These are phyloP conservation scores for Saccostrea echinata DNA, from an alignment of 1,140 invertebrate species.

Conservation along the genomic window DNA sequence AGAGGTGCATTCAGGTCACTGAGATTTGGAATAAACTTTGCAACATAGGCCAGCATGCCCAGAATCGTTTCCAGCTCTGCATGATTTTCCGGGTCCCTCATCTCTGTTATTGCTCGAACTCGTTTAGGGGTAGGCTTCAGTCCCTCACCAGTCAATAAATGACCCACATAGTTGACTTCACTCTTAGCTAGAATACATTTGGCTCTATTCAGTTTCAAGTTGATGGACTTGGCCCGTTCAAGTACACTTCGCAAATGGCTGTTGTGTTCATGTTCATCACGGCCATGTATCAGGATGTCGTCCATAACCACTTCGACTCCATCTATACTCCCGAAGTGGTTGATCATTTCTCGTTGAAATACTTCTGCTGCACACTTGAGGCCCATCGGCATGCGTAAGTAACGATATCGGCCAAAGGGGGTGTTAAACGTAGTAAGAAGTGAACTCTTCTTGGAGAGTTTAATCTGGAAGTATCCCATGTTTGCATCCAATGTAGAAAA, in stretches of 20 bases:
- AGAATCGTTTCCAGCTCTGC: neutral
- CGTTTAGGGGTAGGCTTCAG: slow-evolving; percentile 74
- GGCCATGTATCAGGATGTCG: slow-evolving; percentile 50
- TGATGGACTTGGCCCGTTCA: slow-evolving; percentile 46
- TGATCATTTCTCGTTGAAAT: slow-evolving; percentile 55
- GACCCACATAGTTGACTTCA: slow-evolving; percentile 53
- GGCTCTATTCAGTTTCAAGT: slow-evolving; percentile 76
- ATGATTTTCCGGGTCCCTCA: slow-evolving; percentile 52
- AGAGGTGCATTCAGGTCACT: slow-evolving; percentile 50
- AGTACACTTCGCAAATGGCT: slow-evolving; percentile 17
- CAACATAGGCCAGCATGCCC: slow-evolving; percentile 73
- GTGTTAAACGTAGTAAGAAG: slow-evolving; percentile 72
- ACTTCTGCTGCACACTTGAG: slow-evolving; percentile 35
- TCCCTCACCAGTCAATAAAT: slow-evolving; percentile 64
- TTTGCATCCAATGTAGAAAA: slow-evolving; percentile 70
- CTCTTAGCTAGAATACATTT: slow-evolving; percentile 65
- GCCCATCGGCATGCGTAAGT: slow-evolving; percentile 46
- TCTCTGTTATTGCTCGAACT: slow-evolving; percentile 70
- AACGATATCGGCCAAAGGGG: slow-evolving; percentile 69
- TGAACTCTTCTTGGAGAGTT: slow-evolving; percentile 64
- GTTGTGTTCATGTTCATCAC: slow-evolving; percentile 55
- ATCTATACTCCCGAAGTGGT: slow-evolving; percentile 24
- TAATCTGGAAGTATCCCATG: slow-evolving; percentile 74
- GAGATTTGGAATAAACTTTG: slow-evolving; percentile 76
- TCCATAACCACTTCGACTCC: slow-evolving; percentile 45